phyloP scores from a whole-genome alignment of 2,888 invertebrate species.

The Sycophila texana region DNA sequence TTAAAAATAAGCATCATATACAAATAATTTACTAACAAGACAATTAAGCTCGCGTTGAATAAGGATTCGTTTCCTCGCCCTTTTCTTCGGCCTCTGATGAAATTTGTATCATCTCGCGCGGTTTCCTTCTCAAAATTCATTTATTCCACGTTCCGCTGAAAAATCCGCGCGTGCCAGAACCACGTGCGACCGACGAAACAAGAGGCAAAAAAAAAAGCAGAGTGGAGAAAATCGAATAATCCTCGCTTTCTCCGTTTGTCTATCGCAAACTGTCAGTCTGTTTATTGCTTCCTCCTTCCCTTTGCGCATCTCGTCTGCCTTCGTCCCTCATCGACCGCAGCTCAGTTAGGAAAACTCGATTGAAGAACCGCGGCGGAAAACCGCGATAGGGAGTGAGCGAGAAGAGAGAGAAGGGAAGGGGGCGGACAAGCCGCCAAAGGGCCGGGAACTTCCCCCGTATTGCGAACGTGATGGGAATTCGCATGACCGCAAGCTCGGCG shows the following conservation, averaged over 20 bases:
- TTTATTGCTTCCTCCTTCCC: conserved; percentile 40
- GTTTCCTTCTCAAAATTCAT: not conserved
- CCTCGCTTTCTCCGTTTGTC: conserved; percentile 11
- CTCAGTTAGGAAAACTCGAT: conserved; percentile 50
- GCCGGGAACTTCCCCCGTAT: conserved; percentile 61
- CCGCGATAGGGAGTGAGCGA: conserved; percentile 39
- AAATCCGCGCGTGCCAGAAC: not conserved
- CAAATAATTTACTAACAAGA: too few relatives aligned
- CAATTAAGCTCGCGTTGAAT: too few relatives aligned
- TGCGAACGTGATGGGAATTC: conserved; percentile 69
- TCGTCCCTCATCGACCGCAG: not conserved
- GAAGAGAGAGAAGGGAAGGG: conserved; percentile 12
- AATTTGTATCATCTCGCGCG: not conserved
- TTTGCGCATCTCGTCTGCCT: not conserved
- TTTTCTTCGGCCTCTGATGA: too few relatives aligned
- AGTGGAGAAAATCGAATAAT: conserved; percentile 19
- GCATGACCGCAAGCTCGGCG: conserved; percentile 28
- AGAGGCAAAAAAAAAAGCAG: not conserved
- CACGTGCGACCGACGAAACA: not conserved
- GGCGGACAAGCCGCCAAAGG: conserved; percentile 52
- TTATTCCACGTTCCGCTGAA: not conserved
- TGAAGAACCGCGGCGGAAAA: conserved; percentile 44
- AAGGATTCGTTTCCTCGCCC: too few relatives aligned
- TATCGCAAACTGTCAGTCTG: conserved; percentile 20
- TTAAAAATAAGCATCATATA: too few relatives aligned